phyloP scores from a whole-genome alignment of 2,888 invertebrate species.

The Gortyna flavago region DNA sequence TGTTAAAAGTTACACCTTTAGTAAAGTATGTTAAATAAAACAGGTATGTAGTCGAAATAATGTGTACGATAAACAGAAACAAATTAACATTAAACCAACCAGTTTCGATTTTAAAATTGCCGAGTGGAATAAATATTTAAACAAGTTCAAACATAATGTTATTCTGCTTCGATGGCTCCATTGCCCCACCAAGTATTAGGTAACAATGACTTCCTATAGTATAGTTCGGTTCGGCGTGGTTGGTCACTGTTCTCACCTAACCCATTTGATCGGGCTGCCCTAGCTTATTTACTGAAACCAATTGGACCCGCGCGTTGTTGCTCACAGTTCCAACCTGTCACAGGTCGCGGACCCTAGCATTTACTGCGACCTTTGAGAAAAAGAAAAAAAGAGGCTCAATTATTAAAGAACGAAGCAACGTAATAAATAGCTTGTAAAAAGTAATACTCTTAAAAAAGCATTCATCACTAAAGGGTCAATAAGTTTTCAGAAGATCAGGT shows the following conservation, averaged over 20 bases:
- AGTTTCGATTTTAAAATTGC: background rate
- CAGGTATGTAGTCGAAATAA: background rate
- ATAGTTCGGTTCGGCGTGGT: background rate
- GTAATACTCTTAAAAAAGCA: too few relatives aligned
- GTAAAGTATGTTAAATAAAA: background rate
- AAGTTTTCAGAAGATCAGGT: background rate
- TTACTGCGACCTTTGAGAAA: background rate
- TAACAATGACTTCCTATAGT: background rate
- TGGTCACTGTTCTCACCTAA: background rate
- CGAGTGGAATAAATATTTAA: background rate
- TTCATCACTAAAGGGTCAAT: background rate
- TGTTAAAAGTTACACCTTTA: background rate
- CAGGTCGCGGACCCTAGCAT: background rate
- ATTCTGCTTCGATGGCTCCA: background rate
- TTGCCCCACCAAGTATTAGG: background rate
- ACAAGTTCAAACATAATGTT: background rate
- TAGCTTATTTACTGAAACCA: background rate
- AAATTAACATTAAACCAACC: background rate
- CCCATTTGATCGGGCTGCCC: background rate
- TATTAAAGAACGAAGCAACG: too few relatives aligned
- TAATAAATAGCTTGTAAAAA: too few relatives aligned
- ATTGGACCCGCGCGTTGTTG: background rate
- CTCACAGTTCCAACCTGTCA: background rate
- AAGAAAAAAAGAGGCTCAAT: background rate
- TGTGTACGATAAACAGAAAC: background rate